Conservation (phyloP, 2,797 vertebrate genomes). For the Rhinogobio ventralis region DNA sequence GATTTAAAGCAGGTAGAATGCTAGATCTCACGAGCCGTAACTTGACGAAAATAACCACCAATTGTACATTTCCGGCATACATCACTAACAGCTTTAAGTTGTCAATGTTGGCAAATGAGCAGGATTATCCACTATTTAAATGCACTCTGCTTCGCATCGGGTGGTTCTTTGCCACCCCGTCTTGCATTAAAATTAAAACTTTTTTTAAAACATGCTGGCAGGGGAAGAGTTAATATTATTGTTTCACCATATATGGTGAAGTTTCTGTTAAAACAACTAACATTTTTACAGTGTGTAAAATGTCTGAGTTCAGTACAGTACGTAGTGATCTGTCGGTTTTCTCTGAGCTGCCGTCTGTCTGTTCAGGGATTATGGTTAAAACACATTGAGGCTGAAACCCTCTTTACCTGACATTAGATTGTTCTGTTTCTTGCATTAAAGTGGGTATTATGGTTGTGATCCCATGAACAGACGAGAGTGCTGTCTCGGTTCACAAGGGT, state of each 20-base stretch:
- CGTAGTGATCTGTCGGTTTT: background rate
- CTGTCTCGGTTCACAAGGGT: conserved; percentile 2
- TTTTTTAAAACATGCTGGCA: no score
- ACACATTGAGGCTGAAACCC: background rate
- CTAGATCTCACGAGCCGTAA: no score
- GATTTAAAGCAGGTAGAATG: no score
- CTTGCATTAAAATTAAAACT: no score
- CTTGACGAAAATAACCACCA: no score
- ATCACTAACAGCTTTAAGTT: no score
- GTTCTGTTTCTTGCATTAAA: background rate
- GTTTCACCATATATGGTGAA: background rate
- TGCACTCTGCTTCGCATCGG: no score
- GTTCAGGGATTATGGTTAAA: conserved; percentile 9
- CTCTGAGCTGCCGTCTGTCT: background rate
- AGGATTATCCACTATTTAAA: no score
- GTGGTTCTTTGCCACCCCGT: no score
- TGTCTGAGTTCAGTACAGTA: background rate
- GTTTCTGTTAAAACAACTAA: background rate
- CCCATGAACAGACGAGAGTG: background rate
- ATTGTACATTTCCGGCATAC: no score
- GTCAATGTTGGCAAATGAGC: no score
- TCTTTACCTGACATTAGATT: background rate
- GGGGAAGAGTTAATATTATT: background rate
- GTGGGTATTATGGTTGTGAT: conserved; percentile 14
- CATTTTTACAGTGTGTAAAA: background rate